Conservation (phyloP, 2,113 vertebrate genomes). For the Dermatemys mawii region DNA sequence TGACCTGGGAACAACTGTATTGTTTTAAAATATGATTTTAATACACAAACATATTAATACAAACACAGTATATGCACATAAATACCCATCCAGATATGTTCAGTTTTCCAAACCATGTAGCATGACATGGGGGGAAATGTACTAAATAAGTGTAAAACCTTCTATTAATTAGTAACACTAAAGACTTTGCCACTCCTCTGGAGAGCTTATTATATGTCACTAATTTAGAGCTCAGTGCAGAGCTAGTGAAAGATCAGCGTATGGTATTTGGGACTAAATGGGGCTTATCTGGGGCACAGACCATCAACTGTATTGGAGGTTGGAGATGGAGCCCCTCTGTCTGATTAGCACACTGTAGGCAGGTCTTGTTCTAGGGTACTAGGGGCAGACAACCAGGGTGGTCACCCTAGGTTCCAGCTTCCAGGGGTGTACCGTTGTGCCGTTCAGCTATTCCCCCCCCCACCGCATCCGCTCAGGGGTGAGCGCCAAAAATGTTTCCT, state of each 20-base stretch:
- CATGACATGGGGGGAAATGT: neutral
- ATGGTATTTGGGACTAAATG: neutral
- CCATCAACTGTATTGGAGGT: neutral
- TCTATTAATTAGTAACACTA: neutral
- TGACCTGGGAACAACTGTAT: neutral
- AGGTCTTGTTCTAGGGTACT: neutral
- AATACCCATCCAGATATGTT: neutral
- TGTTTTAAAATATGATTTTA: neutral
- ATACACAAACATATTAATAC: neutral
- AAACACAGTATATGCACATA: neutral
- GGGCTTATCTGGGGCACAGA: fast-evolving
- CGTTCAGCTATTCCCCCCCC: neutral
- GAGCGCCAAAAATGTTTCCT: neutral
- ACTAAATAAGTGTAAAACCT: neutral
- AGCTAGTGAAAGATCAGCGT: neutral
- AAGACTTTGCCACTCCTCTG: neutral
- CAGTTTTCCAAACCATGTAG: neutral
- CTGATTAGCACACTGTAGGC: neutral
- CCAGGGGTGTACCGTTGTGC: neutral
- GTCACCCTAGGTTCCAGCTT: neutral
- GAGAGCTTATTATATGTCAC: neutral
- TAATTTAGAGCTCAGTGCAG: neutral
- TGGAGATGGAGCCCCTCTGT: neutral
- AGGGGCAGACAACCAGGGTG: neutral
- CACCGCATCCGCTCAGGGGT: too few relatives aligned